Evolutionary conservation across 2,888 invertebrate genomes (phyloP).

Genomic region (Aleiodes testaceus): DNA sequence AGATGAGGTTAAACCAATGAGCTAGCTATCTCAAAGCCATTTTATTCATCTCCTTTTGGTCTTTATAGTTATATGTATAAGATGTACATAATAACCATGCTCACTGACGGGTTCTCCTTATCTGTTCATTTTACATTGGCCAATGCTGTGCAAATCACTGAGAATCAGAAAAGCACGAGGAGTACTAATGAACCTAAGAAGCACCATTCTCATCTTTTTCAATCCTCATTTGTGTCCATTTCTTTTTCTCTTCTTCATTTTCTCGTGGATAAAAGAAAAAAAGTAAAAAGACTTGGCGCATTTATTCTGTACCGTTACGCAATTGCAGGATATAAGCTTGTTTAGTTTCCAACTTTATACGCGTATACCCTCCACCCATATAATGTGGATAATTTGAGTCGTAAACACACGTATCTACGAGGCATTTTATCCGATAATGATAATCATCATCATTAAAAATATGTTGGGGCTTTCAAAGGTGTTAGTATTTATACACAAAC

Average conservation of each 20-base stretch:
- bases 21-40: constrained; percentile 60
- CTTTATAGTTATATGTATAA: constrained; percentile 25
- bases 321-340: constrained; percentile 13
- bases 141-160: constrained; percentile 59
- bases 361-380: background rate
- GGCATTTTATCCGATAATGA: constrained; percentile 24
- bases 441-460: constrained; percentile 13
- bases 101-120: constrained; percentile 52
- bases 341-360: constrained; percentile 3
- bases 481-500: constrained; percentile 16
- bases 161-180: constrained; percentile 47
- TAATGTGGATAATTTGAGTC: constrained; percentile 23
- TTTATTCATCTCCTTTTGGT: constrained; percentile 54
- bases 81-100: constrained; percentile 22
- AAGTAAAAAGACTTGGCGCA: background rate
- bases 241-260: constrained; percentile 1
- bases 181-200: constrained; percentile 47
- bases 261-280: no score
- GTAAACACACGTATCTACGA: constrained; percentile 30
- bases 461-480: constrained; percentile 1
- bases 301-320: constrained; percentile 27
- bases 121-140: constrained; percentile 60
- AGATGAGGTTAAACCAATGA: constrained; percentile 60
- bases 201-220: constrained; percentile 14
- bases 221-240: constrained; percentile 19